Evolutionary conservation across 2,888 invertebrate species (phyloP).

Genomic region (Erebia palarica): DNA sequence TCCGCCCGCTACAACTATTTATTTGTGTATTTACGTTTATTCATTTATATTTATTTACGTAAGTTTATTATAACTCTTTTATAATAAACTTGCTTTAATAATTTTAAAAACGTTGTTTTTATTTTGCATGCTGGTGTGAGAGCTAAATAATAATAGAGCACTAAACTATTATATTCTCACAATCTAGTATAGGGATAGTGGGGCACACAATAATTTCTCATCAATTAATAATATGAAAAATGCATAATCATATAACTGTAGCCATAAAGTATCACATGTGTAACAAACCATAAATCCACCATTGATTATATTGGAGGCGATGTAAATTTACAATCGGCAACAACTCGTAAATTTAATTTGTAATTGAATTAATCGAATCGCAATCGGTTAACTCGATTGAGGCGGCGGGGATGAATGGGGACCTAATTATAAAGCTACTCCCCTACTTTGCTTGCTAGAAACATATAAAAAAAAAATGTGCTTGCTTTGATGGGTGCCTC

Average conservation of each 20-base stretch:
- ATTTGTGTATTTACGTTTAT: too few species aligned
- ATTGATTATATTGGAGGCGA: conserved; percentile 27
- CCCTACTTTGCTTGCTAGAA: not conserved
- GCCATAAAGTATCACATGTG: conserved; percentile 65
- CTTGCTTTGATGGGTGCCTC: not conserved
- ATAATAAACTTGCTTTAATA: too few species aligned
- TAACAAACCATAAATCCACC: conserved; percentile 67
- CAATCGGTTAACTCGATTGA: conserved; percentile 44
- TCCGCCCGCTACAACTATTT: too few species aligned
- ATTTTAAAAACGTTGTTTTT: too few species aligned
- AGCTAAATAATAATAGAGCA: not conserved
- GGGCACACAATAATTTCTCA: not conserved
- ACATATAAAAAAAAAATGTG: too few species aligned
- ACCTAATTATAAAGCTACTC: conserved; percentile 34
- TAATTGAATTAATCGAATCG: conserved; percentile 66
- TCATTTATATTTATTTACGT: too few species aligned
- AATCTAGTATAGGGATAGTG: not conserved
- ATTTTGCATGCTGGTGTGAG: too few species aligned
- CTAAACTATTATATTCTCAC: not conserved
- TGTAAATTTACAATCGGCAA: conserved; percentile 73
- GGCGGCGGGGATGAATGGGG: conserved; percentile 38
- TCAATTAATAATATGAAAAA: conserved; percentile 38
- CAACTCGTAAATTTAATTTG: conserved; percentile 67
- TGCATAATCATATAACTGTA: conserved; percentile 58
- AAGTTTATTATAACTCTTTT: too few species aligned